Evolutionary conservation across 2,113 vertebrate species (phyloP), one percentile per base, ranked within the genome.

Genomic region (Peromyscus leucopus): DNA sequence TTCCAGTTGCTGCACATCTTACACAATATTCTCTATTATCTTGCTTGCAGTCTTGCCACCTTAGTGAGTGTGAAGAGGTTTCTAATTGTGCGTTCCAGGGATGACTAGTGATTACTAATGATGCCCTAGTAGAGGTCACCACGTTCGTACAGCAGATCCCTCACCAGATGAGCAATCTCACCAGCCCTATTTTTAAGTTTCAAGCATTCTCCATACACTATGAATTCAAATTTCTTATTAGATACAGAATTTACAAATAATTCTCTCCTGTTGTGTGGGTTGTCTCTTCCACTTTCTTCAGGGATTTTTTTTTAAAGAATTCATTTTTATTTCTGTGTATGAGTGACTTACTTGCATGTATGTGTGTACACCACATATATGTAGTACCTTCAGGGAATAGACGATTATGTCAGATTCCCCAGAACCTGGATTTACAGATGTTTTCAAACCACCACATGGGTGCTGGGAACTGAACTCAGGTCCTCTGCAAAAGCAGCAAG

Each of bases 201-300:
- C n/a, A 80, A 79, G 21, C 72, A 4, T 85, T 94, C 51, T 78
- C 76, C 59, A 71, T 65, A 80, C 33, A 72, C 71, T 85, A 39
- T 59, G 11, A 26, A 59, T 85, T 79, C 16, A 96, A 19, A 51
- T 78, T 33, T 84, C 61, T 96, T 85, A 89, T 82, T 88, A 84
- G 11, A 57, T 90, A 82, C 2, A 55, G 65, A 85, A 91, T 82
- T 91, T 82, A 22, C 22, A 90, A 96, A 87, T 46, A 74, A 48
- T 31, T 90, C 89, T 92, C 39, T 88, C 63, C 59, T 48, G 72
- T 67, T 89, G 42, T 87, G 2, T 93, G 72, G 4, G 7, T 55
- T 78, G 31, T 59, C 51, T 46, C 86, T 87, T 94, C 65, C 71
- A 75, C 28, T 86, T 93, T 89, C 51, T 91, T 63, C 17, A 80